These are phyloP conservation scores for Salvator merianae DNA, from an alignment of 2,113 vertebrate species.

Conservation along the genomic window DNA sequence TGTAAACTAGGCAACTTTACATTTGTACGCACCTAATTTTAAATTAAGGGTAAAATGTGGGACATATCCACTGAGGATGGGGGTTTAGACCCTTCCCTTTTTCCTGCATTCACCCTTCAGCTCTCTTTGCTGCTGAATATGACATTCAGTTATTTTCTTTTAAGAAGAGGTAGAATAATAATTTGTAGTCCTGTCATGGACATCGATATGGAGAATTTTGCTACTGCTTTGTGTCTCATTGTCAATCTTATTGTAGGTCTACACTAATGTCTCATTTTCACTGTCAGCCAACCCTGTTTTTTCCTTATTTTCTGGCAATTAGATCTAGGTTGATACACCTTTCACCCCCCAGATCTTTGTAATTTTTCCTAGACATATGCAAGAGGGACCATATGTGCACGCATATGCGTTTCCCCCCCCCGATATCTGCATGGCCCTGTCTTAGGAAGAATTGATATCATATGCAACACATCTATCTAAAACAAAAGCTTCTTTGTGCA, in stretches of 20 bases:
- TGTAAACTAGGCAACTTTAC: background rate
- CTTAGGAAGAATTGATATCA: background rate
- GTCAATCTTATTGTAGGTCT: background rate
- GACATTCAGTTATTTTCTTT: background rate
- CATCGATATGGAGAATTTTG: background rate
- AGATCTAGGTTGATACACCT: background rate
- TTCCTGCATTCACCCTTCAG: background rate
- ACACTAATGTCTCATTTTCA: background rate
- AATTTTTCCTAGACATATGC: background rate
- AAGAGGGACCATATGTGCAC: background rate
- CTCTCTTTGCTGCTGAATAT: background rate
- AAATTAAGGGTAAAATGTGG: background rate
- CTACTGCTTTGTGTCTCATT: background rate
- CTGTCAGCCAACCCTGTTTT: background rate
- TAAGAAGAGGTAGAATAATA: background rate
- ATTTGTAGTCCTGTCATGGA: too few relatives aligned
- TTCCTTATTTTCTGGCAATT: background rate
- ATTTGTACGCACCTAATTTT: background rate
- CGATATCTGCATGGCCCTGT: background rate
- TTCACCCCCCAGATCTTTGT: background rate
- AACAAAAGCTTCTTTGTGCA: too few relatives aligned
- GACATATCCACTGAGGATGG: background rate
- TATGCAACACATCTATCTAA: background rate
- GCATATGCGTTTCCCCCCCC: background rate
- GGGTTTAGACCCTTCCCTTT: background rate